Conservation (phyloP, 2,888 invertebrate genomes). For the Argyresthia albistria region DNA sequence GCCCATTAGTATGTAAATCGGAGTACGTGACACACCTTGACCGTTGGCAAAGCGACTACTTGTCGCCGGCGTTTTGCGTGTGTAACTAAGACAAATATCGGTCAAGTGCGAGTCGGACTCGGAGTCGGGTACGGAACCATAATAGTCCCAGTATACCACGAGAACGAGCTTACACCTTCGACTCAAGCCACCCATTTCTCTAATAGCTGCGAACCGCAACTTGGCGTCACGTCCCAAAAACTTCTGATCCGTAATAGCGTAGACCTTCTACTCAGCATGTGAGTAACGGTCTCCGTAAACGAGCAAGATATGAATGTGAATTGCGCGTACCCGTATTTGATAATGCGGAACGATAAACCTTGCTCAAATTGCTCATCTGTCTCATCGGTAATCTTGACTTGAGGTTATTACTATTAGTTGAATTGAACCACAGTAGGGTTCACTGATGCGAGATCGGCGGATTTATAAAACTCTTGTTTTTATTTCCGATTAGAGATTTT, state of each 20-base stretch:
- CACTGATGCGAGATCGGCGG: not conserved
- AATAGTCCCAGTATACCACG: too few species aligned
- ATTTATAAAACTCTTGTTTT: not conserved
- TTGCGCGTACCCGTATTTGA: not conserved
- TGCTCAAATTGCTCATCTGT: not conserved
- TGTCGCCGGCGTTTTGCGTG: too few species aligned
- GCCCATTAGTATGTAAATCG: too few species aligned
- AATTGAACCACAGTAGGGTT: not conserved
- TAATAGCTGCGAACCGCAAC: not conserved
- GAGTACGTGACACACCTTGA: too few species aligned
- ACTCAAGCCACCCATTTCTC: too few species aligned
- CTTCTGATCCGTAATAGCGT: slow-evolving; percentile 25
- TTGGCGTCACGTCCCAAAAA: slow-evolving; percentile 43
- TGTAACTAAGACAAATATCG: too few species aligned
- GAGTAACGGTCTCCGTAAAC: slow-evolving; percentile 23
- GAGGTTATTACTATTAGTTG: not conserved
- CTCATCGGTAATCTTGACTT: slow-evolving; percentile 1
- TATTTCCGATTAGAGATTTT: too few species aligned
- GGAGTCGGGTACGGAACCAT: too few species aligned
- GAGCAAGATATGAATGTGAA: slow-evolving; percentile 5
- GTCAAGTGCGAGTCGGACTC: too few species aligned
- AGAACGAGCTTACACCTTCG: too few species aligned
- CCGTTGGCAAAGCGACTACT: too few species aligned
- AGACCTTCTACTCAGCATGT: slow-evolving; percentile 14
- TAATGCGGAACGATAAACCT: not conserved